A percentile compares a stretch with the other conserved stretches of the same genome.
Conservation (phyloP, 2,888 invertebrate species). For the Nematopogon swammerdamellus region DNA sequence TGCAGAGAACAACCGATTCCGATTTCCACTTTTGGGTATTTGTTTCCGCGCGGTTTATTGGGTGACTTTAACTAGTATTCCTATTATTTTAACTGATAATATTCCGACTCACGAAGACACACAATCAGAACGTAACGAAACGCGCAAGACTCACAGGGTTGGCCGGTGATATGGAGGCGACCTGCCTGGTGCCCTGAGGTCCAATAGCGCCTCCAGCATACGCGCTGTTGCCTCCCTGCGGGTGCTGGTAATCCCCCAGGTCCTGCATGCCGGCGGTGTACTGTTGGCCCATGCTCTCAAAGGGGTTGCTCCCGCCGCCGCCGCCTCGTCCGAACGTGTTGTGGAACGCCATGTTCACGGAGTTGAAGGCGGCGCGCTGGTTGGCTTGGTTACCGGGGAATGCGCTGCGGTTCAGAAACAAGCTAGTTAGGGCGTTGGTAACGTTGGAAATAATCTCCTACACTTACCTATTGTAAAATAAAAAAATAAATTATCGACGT, state of each 20-base stretch:
- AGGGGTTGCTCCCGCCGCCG: slow-evolving; percentile 22
- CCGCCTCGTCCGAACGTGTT: slow-evolving; percentile 32
- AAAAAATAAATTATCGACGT: too few species aligned
- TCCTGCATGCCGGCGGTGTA: slow-evolving; percentile 5
- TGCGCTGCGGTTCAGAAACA: background rate
- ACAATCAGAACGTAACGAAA: too few species aligned
- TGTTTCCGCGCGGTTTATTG: too few species aligned
- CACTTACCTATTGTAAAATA: too few species aligned
- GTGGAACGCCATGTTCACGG: slow-evolving; percentile 40
- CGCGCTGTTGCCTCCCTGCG: slow-evolving; percentile 29
- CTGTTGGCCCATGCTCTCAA: slow-evolving; percentile 9
- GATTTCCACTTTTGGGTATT: too few species aligned
- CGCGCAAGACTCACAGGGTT: slow-evolving; percentile 63
- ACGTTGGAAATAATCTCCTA: too few species aligned
- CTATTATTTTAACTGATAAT: too few species aligned
- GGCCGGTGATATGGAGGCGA: slow-evolving; percentile 55
- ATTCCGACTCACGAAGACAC: too few species aligned
- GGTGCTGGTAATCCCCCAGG: slow-evolving; percentile 4
- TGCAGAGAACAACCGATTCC: too few species aligned
- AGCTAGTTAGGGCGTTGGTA: too few species aligned
- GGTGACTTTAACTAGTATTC: too few species aligned
- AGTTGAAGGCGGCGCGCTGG: slow-evolving; percentile 32
- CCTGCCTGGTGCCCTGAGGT: slow-evolving; percentile 52
- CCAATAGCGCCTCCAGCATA: slow-evolving; percentile 52
- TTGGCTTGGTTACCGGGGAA: slow-evolving; percentile 5